Evolutionary conservation across 2,797 vertebrate genomes (phyloP).

Genomic region (Coregonus ussuriensis): DNA sequence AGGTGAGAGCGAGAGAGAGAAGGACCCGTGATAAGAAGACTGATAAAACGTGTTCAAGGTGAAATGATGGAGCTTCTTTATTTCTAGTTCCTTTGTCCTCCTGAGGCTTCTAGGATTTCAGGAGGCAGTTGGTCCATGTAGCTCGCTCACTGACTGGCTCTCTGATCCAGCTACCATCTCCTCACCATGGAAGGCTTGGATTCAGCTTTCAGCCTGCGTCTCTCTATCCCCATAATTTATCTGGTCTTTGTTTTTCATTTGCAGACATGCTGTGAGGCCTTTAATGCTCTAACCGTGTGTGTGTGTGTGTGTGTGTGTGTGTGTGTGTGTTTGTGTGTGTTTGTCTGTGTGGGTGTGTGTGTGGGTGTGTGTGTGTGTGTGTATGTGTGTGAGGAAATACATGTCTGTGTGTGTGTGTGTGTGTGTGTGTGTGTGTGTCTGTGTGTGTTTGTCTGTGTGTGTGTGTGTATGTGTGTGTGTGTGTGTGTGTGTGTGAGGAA

Average conservation of each 20-base stretch:
- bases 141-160: background rate
- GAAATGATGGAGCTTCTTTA: constrained; percentile 56
- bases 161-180: background rate
- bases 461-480: background rate
- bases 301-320: background rate
- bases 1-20: background rate
- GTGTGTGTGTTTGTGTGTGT: background rate
- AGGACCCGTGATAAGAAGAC: constrained; percentile 16
- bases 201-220: background rate
- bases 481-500: background rate
- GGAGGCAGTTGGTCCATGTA: constrained; percentile 7
- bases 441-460: background rate
- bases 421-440: background rate
- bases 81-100: constrained; percentile 37
- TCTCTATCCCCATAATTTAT: background rate
- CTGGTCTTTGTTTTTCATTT: background rate
- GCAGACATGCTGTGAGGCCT: background rate
- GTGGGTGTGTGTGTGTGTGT: constrained; percentile 1
- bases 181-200: background rate
- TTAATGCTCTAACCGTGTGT: background rate
- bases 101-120: constrained; percentile 26
- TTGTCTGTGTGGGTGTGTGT: background rate
- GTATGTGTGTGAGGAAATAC: background rate
- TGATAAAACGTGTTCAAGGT: constrained; percentile 53
- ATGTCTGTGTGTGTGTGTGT: background rate